Conservation (phyloP, 2,797 vertebrate genomes). For the Odontamblyopus rebecca region DNA sequence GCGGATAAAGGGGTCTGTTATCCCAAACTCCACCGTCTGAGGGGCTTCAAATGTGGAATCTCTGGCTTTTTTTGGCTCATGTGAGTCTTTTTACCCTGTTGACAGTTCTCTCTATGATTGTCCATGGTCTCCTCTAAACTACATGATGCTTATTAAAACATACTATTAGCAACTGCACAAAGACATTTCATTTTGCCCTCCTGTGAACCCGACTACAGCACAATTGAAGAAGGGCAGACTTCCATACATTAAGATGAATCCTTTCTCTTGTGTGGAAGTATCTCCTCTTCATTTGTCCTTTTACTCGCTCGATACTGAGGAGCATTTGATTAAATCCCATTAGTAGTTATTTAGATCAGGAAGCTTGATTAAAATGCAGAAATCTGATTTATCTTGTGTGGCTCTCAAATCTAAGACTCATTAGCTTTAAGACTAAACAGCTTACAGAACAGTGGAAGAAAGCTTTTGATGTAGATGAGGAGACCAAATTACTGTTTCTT, state of each 20-base stretch:
- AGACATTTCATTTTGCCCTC: constrained; percentile 41
- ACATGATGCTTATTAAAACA: not conserved
- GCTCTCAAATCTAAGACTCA: constrained; percentile 32
- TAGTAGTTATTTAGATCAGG: constrained; percentile 58
- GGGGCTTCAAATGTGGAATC: too few relatives aligned
- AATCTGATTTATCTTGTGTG: constrained; percentile 40
- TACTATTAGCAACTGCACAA: not conserved
- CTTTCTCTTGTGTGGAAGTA: constrained; percentile 46
- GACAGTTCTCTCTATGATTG: too few relatives aligned
- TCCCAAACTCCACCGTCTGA: too few relatives aligned
- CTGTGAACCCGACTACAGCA: constrained; percentile 8
- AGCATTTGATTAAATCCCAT: constrained; percentile 69
- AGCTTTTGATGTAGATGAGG: constrained; percentile 1
- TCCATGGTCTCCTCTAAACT: too few relatives aligned
- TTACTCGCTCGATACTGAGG: constrained; percentile 48
- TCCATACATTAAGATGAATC: constrained; percentile 55
- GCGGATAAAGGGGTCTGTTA: too few relatives aligned
- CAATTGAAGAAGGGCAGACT: constrained; percentile 43
- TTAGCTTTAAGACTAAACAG: constrained; percentile 29
- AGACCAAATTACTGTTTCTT: too few relatives aligned
- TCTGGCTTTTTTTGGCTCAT: too few relatives aligned
- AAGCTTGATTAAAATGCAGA: constrained; percentile 62
- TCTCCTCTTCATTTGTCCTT: constrained; percentile 54
- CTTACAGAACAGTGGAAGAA: constrained; percentile 18
- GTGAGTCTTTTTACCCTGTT: too few relatives aligned